Percentiles rank a stretch among this genome's conserved stretches.
Conservation (phyloP, 2,113 vertebrate genomes). For the Tragulus kanchil region DNA sequence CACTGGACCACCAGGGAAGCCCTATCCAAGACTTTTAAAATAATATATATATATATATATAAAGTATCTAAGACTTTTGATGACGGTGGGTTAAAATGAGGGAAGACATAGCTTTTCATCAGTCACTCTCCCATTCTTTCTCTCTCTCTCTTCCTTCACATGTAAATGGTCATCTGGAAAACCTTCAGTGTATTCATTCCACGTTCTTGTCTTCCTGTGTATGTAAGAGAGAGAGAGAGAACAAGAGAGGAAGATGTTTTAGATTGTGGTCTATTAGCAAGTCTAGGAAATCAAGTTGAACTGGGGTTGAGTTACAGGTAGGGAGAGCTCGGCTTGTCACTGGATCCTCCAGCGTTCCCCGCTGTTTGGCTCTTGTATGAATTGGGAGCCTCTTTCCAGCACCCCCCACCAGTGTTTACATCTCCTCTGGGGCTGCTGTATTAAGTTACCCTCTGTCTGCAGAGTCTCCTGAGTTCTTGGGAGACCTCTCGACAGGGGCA, state of each 20-base stretch:
- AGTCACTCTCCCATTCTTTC: not conserved
- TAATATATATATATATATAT: no score
- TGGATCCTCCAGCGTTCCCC: conserved; percentile 43
- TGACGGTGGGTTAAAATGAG: not conserved
- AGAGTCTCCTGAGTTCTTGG: not conserved
- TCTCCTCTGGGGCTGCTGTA: not conserved
- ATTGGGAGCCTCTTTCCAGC: not conserved
- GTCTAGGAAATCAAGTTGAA: conserved; percentile 48
- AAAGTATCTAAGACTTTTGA: not conserved
- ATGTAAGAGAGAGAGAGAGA: not conserved
- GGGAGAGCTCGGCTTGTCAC: conserved; percentile 46
- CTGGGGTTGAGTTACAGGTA: conserved; percentile 24
- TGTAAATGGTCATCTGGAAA: not conserved
- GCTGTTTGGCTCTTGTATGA: conserved; percentile 9
- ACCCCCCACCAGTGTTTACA: not conserved
- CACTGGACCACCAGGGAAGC: no score
- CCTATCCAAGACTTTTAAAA: no score
- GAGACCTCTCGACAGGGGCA: not conserved
- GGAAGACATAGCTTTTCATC: not conserved
- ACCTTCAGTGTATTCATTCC: not conserved
- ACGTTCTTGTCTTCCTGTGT: not conserved
- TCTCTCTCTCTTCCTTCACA: not conserved
- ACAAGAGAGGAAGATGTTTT: not conserved
- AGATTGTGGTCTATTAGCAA: conserved; percentile 50
- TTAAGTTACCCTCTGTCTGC: conserved; percentile 52